Base-by-base conservation (phyloP, 2,888 invertebrate genomes). In the Papilio protenor region DNA sequence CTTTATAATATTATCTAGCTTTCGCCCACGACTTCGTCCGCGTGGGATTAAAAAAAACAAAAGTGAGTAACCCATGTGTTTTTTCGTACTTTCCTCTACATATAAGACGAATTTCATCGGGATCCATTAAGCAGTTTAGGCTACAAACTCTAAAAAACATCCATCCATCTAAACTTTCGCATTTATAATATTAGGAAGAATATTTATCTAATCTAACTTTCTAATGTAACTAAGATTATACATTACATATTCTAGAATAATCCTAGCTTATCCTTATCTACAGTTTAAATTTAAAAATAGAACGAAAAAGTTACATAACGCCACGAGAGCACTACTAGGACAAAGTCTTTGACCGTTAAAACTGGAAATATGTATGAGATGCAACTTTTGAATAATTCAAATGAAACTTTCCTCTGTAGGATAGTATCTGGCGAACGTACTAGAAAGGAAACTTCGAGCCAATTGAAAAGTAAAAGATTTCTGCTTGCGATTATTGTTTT, bases 271-370 rank as follows among this genome's bases (percentile, higher is more conserved):
- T 18, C 33, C 33, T 33, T 64, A 40, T 64, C 18, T 64, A 40
- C 18, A 3, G 21, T 59, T 21, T 33, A 40, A 40, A 61, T 40
- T 40, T 40, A n/a, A 18, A 64, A 40, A 64, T 64, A 64, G 64
- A 40, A 64, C 33, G 33, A 40, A 33, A 64, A 64, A 64, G 16
- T 64, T 64, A 64, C 40, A 40, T 40, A 64, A 33, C 64, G 33
- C 64, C 27, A 64, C 18, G 40, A 64, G 33, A 40, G 64, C 18
- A 18, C 23, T 14, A 14, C 33, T 40, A 61, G 61, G 11, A 61
- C 61, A 61, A 59, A 61, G 64, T 40, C 64, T 64, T 64, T 64
- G 64, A 64, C 64, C 64, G 64, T 64, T 64, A 64, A 64, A 64
- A 33, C 18, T 40, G 33, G 64, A 64, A 40, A 64, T 64, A 64